Percentiles rank a stretch among this genome's conserved stretches.
phyloP scores from a whole-genome alignment of 2,797 vertebrate species.

The Aplochiton taeniatus region DNA sequence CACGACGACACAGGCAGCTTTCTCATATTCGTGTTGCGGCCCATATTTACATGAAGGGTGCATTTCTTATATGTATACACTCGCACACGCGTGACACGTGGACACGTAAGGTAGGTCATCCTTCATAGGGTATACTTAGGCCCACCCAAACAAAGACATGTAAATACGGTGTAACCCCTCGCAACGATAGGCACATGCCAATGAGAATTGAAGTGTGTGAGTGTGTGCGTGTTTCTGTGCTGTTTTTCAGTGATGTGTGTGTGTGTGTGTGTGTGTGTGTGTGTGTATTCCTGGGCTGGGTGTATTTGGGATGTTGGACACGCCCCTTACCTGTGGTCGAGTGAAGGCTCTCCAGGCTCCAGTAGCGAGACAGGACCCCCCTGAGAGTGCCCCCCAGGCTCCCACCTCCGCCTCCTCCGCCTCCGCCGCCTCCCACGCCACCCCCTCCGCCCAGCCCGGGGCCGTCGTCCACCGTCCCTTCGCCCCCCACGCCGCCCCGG shows the following conservation, averaged over 20 bases:
- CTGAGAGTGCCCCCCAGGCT: slow-evolving; percentile 77
- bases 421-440: slow-evolving; percentile 67
- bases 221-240: slow-evolving; percentile 4
- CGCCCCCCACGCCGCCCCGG: slow-evolving; percentile 49
- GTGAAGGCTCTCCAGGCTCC: slow-evolving; percentile 96
- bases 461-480: too few species aligned
- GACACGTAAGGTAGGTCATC: too few species aligned
- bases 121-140: too few species aligned
- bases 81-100: too few species aligned
- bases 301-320: too few species aligned
- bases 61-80: too few species aligned
- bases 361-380: slow-evolving; percentile 88
- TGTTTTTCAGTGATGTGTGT: slow-evolving; percentile 8
- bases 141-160: too few species aligned
- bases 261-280: slow-evolving; percentile 12
- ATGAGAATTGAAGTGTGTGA: neutral
- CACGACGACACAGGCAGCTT: too few species aligned
- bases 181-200: neutral
- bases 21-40: too few species aligned
- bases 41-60: too few species aligned
- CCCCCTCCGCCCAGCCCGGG: slow-evolving; percentile 52
- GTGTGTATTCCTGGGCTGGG: too few species aligned
- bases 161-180: too few species aligned
- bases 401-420: slow-evolving; percentile 58
- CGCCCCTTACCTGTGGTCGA: slow-evolving; percentile 89